Evolutionary conservation across 2,888 invertebrate genomes (phyloP), one percentile per base, ranked within the genome.

Genomic region (Parnassius orleans): DNA sequence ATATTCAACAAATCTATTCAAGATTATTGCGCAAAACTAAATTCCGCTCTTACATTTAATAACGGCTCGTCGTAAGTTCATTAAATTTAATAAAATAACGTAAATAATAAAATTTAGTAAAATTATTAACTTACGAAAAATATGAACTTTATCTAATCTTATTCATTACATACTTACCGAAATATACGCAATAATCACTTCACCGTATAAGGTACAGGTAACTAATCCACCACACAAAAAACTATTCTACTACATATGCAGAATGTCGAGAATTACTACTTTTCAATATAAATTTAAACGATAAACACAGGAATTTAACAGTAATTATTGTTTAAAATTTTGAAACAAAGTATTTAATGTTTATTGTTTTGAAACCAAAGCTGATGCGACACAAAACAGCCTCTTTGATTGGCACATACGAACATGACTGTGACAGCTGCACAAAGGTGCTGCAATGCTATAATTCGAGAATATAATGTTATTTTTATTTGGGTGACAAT

Each of bases 281-380:
- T 54, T 15, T 44, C 44, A 46, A 41, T n/a, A 33, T 51, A 11
- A 2, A 11, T 14, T 42, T 57, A 44, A 24, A 43, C 19, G 10
- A 52, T 19, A n/a, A 51, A 51, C 9, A 33, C n/a, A 53, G 3
- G 41, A 53, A 33, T 33, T 33, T 33, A 33, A 33, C 7, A 7
- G 3, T 33, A 33, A 1, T 33, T 33, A 33, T 33, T 33, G 19
- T 42, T 12, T 43, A 47, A 52, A 15, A 9, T n/a, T 14, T 14
- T 48, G 7, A 9, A 48, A 14, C n/a, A 14, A n/a, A 48, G 14
- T 48, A 19, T 60, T 60, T 55, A 56, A 57, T 63, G 60, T 63
- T 33, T 63, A 52, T 63, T 63, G 60, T 63, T 63, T 63, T 63
- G 60, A 56, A 56, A 51, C 5, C 56, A 57, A 56, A 63, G 60